Conservation (phyloP, 2,888 invertebrate genomes). For the Pachymerium ferrugineum region DNA sequence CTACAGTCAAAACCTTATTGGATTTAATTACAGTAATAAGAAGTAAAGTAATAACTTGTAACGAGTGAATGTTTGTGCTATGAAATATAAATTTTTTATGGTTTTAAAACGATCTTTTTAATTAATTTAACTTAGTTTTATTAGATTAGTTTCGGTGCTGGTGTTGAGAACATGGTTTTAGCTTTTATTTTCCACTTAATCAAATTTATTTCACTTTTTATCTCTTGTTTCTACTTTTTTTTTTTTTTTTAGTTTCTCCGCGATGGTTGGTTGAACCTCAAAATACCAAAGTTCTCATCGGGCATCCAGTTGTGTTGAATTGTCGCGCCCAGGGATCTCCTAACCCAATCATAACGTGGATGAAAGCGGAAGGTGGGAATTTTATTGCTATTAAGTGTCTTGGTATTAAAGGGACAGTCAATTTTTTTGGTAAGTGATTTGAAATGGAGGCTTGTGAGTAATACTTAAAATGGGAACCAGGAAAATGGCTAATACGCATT, state of each 20-base stretch:
- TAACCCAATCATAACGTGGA: slow-evolving; percentile 89
- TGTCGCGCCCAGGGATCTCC: slow-evolving; percentile 95
- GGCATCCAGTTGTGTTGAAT: slow-evolving; percentile 77
- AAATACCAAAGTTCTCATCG: slow-evolving; percentile 47
- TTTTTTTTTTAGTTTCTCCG: slow-evolving; percentile 36
- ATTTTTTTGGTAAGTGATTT: too few relatives aligned
- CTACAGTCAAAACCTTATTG: too few relatives aligned
- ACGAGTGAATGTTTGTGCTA: too few relatives aligned
- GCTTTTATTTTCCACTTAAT: background rate
- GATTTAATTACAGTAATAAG: too few relatives aligned
- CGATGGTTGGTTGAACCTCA: slow-evolving; percentile 35
- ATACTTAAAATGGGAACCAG: too few relatives aligned
- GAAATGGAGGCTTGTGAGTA: too few relatives aligned
- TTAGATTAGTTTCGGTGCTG: background rate
- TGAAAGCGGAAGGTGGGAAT: slow-evolving; percentile 78
- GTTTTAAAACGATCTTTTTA: too few relatives aligned
- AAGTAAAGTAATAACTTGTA: too few relatives aligned
- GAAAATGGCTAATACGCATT: too few relatives aligned
- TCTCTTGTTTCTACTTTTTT: background rate
- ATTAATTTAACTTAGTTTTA: too few relatives aligned
- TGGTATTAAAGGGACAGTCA: too few relatives aligned
- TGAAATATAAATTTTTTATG: too few relatives aligned
- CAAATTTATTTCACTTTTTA: background rate
- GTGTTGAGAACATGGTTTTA: background rate
- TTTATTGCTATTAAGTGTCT: background rate